Percentiles rank a stretch among this genome's conserved stretches.
phyloP scores from a whole-genome alignment of 1,140 invertebrate species.

The Hydropsyche tenuis region DNA sequence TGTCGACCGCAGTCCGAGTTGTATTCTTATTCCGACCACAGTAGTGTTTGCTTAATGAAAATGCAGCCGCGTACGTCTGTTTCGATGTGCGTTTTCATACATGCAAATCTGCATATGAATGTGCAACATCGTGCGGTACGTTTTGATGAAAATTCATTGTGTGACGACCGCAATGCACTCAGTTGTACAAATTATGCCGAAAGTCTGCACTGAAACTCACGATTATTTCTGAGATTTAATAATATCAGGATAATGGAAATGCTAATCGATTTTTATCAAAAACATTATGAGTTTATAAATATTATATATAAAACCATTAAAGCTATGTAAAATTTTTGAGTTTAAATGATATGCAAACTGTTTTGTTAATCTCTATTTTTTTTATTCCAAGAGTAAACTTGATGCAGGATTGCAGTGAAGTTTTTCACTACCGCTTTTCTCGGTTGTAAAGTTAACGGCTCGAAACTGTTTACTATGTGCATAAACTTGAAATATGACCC shows the following conservation, averaged over 20 bases:
- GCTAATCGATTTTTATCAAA: too few species aligned
- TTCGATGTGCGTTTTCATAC: background rate
- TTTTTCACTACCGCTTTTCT: conserved; percentile 4
- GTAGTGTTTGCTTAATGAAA: too few species aligned
- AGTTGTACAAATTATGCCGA: conserved; percentile 15
- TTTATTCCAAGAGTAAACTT: too few species aligned
- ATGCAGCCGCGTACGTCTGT: background rate
- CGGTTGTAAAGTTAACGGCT: conserved; percentile 16
- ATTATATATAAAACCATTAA: too few species aligned
- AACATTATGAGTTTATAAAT: too few species aligned
- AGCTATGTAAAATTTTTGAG: too few species aligned
- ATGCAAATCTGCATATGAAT: background rate
- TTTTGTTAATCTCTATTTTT: too few species aligned
- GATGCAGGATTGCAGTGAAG: background rate
- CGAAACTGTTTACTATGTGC: conserved; percentile 15
- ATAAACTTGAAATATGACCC: conserved; percentile 6
- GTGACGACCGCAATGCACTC: conserved; percentile 18
- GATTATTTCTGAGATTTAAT: too few species aligned
- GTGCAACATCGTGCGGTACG: background rate
- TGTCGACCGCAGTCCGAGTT: too few species aligned
- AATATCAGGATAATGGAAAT: too few species aligned
- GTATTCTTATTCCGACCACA: too few species aligned
- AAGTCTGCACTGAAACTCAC: background rate
- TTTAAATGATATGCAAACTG: too few species aligned
- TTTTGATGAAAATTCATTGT: conserved; percentile 41